Base-by-base conservation (phyloP, 2,888 invertebrate genomes). In the Caenorhabditis panamensis region DNA sequence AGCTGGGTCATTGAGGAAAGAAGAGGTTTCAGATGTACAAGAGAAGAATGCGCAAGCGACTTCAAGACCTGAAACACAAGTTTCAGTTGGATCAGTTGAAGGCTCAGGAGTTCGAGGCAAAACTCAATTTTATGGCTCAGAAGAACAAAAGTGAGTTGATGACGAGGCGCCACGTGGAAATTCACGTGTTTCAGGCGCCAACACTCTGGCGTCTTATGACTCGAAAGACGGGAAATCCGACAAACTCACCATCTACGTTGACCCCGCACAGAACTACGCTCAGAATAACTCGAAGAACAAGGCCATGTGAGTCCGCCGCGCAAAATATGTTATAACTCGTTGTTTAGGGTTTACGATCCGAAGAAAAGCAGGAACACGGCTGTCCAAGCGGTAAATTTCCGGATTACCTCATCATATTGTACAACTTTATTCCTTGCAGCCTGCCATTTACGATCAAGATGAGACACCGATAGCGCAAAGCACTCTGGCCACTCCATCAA, bases 1-100 rank as follows among this genome's bases (percentile, higher is more conserved):
- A 5, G 9, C 2, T 11, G 16, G 24, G 1, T 28, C 31, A 51
- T 54, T 56, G 36, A 3, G 31, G 9, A 31, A 37, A 20, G 2
- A 3, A 16, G 22, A 9, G n/a, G n/a, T 54, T 71, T n/a, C 62
- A 79, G 78, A 54, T 79, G 63, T 79, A 79, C 69, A 79, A 79
- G 44, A 61, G 79, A 28, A 31, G 79, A 54, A 73, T 79, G 79
- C 68, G 75, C 31, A 79, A 79, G 58, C 51, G 64, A 24, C 54
- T 79, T 11, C 68, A 79, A 6, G 73, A 73, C 16, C 28, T 75
- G 36, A 79, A 79, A 36, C 16, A 41, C 53, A 79, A 79, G 44
- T 64, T 51, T 41, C 11, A 68, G 24, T 49, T 18, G n/a, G 79
- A 79, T 49, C 68, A 79, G 41, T 11, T 61, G n/a, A 61, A 67